Evolutionary conservation across 2,888 invertebrate genomes (phyloP), one percentile per base, ranked within the genome.

Genomic region (Polia nebulosa): DNA sequence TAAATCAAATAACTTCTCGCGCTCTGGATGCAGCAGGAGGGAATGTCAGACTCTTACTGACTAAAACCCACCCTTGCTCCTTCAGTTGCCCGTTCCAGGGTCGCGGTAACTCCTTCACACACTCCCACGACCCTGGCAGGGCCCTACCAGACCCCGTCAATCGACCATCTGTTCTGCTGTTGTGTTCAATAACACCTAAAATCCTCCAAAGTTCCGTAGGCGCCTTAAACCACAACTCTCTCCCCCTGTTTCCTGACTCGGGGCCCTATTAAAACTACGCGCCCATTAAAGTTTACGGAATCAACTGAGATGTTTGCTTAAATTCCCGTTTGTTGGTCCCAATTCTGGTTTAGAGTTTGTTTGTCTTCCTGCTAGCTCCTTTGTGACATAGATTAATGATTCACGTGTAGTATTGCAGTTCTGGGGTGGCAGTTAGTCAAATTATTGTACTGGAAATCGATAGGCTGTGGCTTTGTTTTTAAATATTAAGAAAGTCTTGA

Each of bases 361-460:
- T 81, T 75, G 64, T 68, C 45, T 72, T 70, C 2, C 49, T 58
- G 17, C 72, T 34, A 17, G 51, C 34, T 62, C 63, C 74, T 62
- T 68, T 75, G 64, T 58, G 69, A 75, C 68, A 58, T 8, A 53
- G 63, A 75, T 80, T 69, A 75, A 75, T 78, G 41, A 69, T 80
- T 75, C 61, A 71, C 51, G 9, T 20, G 27, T 41, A 49, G 69
- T 58, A 39, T 47, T 68, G 63, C 80, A 57, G 59, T 56, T 47
- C 25, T 32, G 41, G n/a, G 17, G 44, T 6, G 8, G 36, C 32
- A 44, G 32, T 44, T 58, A 27, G 41, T 60, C 49, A 78, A 78
- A 58, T 72, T 32, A 47, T 32, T 49, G 15, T 29, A 27, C n/a
- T 11, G n/a, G 5, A 1, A 41, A 47, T 57, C 34, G 32, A 39